phyloP scores from a whole-genome alignment of 2,113 vertebrate genomes.

The Centropus unirufus region DNA sequence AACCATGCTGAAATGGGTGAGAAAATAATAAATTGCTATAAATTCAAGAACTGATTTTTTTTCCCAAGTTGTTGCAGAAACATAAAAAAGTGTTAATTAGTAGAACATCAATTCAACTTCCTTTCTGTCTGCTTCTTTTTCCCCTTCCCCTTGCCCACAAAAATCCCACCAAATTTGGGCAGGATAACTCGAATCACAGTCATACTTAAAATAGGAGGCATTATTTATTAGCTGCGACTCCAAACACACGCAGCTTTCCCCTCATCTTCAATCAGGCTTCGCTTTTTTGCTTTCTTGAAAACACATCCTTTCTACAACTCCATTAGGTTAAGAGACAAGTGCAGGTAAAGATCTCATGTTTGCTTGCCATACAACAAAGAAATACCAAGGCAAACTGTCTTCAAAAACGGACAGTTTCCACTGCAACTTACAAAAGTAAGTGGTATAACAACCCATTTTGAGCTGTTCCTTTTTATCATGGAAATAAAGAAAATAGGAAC shows the following conservation, averaged over 20 bases:
- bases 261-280: neutral
- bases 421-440: neutral
- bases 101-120: neutral
- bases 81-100: neutral
- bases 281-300: neutral
- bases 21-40: neutral
- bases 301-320: neutral
- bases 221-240: neutral
- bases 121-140: too few relatives aligned
- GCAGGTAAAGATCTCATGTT: neutral
- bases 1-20: accelerated
- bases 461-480: neutral
- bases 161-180: neutral
- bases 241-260: neutral
- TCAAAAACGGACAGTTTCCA: neutral
- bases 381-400: neutral
- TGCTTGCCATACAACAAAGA: neutral
- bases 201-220: neutral
- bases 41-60: neutral
- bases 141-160: too few relatives aligned
- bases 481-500: neutral
- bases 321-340: neutral
- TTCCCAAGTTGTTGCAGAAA: neutral
- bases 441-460: neutral
- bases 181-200: neutral